Evolutionary conservation across 2,888 invertebrate species (phyloP).

Genomic region (Noctua fimbriata): DNA sequence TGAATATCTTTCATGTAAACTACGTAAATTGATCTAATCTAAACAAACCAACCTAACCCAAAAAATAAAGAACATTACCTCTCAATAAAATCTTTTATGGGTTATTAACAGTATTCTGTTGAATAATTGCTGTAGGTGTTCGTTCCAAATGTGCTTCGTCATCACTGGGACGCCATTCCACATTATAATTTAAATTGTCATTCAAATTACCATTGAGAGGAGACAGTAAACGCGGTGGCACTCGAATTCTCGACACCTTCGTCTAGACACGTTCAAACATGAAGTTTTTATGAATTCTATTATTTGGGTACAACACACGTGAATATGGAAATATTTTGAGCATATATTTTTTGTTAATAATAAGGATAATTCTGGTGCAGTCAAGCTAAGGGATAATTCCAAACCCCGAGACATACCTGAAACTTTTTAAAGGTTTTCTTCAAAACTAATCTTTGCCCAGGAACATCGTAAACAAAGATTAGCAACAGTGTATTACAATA

Average conservation of each 20-base stretch:
- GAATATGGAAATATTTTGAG: constrained; percentile 36
- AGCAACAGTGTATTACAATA: constrained; percentile 84
- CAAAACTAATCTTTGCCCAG: constrained; percentile 70
- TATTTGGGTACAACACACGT: constrained; percentile 61
- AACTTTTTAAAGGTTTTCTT: constrained; percentile 58
- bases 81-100: constrained; percentile 40
- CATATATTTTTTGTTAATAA: constrained; percentile 15
- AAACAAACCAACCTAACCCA: neutral
- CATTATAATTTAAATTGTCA: constrained; percentile 88
- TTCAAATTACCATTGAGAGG: constrained; percentile 83
- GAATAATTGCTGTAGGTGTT: constrained; percentile 75
- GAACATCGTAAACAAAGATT: constrained; percentile 81
- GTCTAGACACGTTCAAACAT: constrained; percentile 70
- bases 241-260: constrained; percentile 86
- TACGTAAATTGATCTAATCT: neutral
- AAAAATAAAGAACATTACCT: neutral
- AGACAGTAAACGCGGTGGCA: constrained; percentile 85
- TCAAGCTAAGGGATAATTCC: constrained; percentile 42
- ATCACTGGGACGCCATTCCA: constrained; percentile 84
- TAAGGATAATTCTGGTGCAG: constrained; percentile 34
- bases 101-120: constrained; percentile 76
- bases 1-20: neutral
- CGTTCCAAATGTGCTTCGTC: constrained; percentile 80
- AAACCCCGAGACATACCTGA: constrained; percentile 28
- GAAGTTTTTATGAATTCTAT: constrained; percentile 68